Percentiles rank a stretch among this genome's conserved stretches.
Evolutionary conservation across 2,888 invertebrate genomes (phyloP).

Genomic region (Imbricaverruca yamaguchii): DNA sequence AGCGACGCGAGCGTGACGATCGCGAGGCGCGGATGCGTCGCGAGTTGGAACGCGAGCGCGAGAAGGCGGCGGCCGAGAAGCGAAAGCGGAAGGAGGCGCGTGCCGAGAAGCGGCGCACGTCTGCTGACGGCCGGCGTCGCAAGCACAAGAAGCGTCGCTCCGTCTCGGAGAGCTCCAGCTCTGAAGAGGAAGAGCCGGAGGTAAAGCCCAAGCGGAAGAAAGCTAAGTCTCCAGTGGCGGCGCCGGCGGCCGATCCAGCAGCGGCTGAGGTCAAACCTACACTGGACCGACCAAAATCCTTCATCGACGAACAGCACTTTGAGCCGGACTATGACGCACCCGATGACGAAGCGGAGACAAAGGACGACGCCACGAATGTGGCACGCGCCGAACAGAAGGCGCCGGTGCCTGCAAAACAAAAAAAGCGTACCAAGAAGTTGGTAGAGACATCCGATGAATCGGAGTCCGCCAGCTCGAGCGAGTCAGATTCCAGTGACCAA

Average conservation of each 20-base stretch:
- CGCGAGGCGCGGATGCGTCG: constrained; percentile 7
- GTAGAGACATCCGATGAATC: constrained; percentile 13
- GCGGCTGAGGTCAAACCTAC: background rate
- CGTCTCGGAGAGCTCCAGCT: constrained; percentile 2
- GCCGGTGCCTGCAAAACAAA: background rate
- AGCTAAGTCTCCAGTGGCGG: background rate
- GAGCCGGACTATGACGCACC: constrained; percentile 20
- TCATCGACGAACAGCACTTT: constrained; percentile 21
- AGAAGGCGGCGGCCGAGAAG: background rate
- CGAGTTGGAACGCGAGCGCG: constrained; percentile 6
- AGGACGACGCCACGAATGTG: background rate
- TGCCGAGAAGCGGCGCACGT: background rate
- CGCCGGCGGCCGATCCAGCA: background rate
- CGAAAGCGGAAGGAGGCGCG: background rate
- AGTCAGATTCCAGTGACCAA: constrained; percentile 2
- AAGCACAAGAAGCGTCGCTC: constrained; percentile 7
- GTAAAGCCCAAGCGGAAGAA: constrained; percentile 4
- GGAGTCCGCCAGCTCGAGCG: constrained; percentile 1
- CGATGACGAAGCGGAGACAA: background rate
- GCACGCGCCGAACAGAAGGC: background rate
- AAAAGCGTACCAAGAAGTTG: background rate
- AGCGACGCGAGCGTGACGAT: constrained; percentile 6
- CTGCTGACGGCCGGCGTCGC: background rate
- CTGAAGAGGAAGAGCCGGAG: background rate
- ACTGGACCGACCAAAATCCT: background rate